Evolutionary conservation across 2,797 vertebrate genomes (phyloP).

Genomic region (Tragelaphus eurycerus): DNA sequence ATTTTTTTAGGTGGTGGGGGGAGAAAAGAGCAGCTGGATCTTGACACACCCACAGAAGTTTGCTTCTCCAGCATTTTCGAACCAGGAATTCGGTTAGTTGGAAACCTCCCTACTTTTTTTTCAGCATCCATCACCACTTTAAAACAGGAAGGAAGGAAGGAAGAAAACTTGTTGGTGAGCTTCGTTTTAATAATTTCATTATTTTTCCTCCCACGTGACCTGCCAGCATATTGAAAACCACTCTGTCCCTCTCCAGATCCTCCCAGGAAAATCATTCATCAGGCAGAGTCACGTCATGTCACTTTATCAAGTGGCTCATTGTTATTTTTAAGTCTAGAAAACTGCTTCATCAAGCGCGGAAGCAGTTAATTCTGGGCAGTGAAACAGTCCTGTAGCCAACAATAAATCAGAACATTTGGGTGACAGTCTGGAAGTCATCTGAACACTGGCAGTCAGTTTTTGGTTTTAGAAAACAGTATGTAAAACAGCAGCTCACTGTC

Average conservation of each 20-base stretch:
- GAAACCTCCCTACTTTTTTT: not conserved
- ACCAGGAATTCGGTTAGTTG: not conserved
- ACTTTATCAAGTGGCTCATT: not conserved
- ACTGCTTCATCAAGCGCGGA: conserved; percentile 60
- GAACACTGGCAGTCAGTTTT: not conserved
- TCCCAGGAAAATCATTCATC: not conserved
- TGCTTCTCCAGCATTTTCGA: conserved; percentile 42
- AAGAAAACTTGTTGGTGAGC: not conserved
- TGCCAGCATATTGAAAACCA: not conserved
- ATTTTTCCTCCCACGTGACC: not conserved
- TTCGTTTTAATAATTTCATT: not conserved
- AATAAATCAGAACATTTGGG: conserved; percentile 72
- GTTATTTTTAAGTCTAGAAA: conserved; percentile 44
- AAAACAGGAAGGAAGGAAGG: conserved; percentile 31
- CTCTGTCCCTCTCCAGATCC: not conserved
- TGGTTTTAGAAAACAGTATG: not conserved
- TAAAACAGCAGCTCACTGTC: not conserved
- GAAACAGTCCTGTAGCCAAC: conserved; percentile 59
- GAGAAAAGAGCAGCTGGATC: conserved; percentile 23
- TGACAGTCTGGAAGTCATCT: not conserved
- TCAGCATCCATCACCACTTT: not conserved
- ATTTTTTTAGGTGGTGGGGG: not conserved
- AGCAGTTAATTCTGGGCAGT: conserved; percentile 65
- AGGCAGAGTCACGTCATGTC: not conserved
- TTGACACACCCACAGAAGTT: conserved; percentile 18